Evolutionary conservation across 2,888 invertebrate genomes (phyloP), one percentile per base, ranked within the genome.

Genomic region (Rhamphomyia laevipes): DNA sequence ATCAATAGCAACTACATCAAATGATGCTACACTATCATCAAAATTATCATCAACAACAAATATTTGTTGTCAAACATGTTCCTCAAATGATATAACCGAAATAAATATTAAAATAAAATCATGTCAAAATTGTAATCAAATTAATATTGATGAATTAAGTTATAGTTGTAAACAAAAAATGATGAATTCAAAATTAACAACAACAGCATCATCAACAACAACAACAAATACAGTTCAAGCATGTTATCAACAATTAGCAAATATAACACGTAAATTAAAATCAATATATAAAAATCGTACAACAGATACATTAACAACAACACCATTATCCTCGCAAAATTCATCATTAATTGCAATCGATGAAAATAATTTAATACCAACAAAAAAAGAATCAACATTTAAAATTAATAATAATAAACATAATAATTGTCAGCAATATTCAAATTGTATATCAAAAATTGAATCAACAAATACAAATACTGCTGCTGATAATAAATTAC

Each of bases 71-170:
- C 46, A 51, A 41, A 46, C 48, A 46, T 54, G 54, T 51, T 52
- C 51, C 46, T 54, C 55, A 18, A 44, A 45, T 48, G 49, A 55
- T 51, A 47, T 55, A 43, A 55, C 47, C 42, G 55, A 55, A 53
- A 50, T 55, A 33, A 53, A 51, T 47, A 41, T 55, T 45, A 55
- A 55, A 47, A 45, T 55, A 17, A 55, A 51, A 50, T 45, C 55
- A 47, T 55, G 55, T 41, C 51, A 54, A 45, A 51, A 48, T 52
- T 54, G 54, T 38, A 49, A 47, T 35, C 49, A 54, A 46, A 48
- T 54, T 21, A 37, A 48, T 46, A 46, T 54, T 41, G 52, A 54
- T 51, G 52, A 54, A 31, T n/a, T 52, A 12, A 46, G 43, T 31
- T 48, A 46, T 21, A 43, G 40, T 27, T 43, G 35, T n/a, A 23